Evolutionary conservation across 1,140 invertebrate genomes (phyloP), one percentile per base, ranked within the genome.

Genomic region (Hyposmocoma kahamanoa): DNA sequence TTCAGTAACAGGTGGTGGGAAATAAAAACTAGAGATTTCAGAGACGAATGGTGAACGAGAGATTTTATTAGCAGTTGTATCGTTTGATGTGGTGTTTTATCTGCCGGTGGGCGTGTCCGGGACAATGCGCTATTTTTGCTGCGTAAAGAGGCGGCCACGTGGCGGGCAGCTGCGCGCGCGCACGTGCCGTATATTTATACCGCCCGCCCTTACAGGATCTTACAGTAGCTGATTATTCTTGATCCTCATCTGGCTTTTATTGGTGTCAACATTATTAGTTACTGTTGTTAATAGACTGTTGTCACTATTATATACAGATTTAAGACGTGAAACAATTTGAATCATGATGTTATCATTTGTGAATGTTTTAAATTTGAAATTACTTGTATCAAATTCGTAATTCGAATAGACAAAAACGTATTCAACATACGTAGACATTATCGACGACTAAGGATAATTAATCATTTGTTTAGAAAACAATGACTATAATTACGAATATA

Each of bases 101-200:
- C 69, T 76, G 67, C 55, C 49, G 54, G 72, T 77, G 71, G 81
- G 81, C 79, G 79, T 83, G 81, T 74, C 77, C 61, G 63, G 81
- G 81, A 84, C 81, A 84, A 82, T 84, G 72, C 71, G 82, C 81
- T 84, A 84, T 84, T 80, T 84, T 81, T 72, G 77, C 62, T 54
- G 61, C 66, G 77, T 79, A 77, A 80, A 79, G 80, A 79, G 69
- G 62, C 65, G 62, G 71, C 72, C 80, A 84, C 81, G 81, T 84
- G 81, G 66, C 62, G 50, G 69, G 67, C 81, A 84, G 81, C 78
- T 84, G 81, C 72, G 78, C 59, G 13, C 13, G 63, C 74, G 76
- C 78, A 79, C 78, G 81, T 82, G 81, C 76, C 59, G 49, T 45
- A 69, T 81, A 81, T 82, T 84, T 79, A 81, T 84, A 82, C 70